Conservation (phyloP, 2,113 vertebrate genomes). For the Pyxicephalus adspersus region DNA sequence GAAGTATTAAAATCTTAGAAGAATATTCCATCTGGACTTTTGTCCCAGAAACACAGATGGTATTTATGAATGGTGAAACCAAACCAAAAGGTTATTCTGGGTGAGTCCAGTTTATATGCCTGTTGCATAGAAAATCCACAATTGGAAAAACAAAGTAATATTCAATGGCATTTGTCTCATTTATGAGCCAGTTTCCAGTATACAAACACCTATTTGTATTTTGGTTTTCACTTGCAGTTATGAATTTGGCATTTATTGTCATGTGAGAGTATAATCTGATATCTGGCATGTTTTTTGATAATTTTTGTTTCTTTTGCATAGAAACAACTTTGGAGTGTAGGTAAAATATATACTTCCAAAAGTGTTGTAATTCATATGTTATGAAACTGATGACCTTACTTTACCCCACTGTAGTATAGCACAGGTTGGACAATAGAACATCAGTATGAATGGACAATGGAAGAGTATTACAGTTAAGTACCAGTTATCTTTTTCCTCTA, state of each 20-base stretch:
- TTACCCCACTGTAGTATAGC: too few species aligned
- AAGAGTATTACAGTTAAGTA: too few species aligned
- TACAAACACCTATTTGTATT: neutral
- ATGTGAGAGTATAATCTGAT: neutral
- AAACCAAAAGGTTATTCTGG: slow-evolving; percentile 21
- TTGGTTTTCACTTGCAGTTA: too few species aligned
- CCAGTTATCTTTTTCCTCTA: too few species aligned
- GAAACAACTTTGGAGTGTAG: neutral
- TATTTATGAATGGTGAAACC: slow-evolving; percentile 40
- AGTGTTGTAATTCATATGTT: too few species aligned
- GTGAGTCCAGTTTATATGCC: slow-evolving; percentile 15
- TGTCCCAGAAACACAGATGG: slow-evolving; percentile 47
- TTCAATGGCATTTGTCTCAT: neutral
- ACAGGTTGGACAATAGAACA: too few species aligned
- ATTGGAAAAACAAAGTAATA: slow-evolving; percentile 8
- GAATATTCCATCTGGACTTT: slow-evolving; percentile 42
- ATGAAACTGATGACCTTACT: too few species aligned
- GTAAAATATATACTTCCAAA: too few species aligned
- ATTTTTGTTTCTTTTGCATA: slow-evolving; percentile 11
- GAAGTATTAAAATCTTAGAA: slow-evolving; percentile 9
- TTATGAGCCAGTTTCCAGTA: neutral
- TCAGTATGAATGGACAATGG: too few species aligned
- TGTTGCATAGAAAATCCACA: slow-evolving; percentile 24
- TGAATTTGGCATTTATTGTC: neutral
- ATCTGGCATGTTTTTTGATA: neutral